Evolutionary conservation across 2,797 vertebrate species (phyloP), one percentile per base, ranked within the genome.

Genomic region (Sebastes jordani): DNA sequence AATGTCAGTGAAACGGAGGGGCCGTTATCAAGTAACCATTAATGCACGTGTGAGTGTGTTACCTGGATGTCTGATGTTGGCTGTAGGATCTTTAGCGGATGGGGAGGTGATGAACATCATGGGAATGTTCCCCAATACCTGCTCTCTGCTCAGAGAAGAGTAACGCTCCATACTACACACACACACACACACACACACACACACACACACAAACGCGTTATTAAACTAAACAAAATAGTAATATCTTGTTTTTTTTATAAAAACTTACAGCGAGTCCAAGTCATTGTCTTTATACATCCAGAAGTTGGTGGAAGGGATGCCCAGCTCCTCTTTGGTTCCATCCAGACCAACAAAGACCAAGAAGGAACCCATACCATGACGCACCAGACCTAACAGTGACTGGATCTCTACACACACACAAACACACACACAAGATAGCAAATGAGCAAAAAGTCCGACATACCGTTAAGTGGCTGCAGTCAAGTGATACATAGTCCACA

Each of bases 71-170:
- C 94, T 92, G 77, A 93, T 87, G 78, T 82, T 91, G 27, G 95
- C 71, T 14, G 95, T 96, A 23, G 96, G 94, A 87, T 97, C 96
- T 90, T 97, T 97, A 63, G 96, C 96, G 0, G 96, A 95, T 1
- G 96, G 96, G 82, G 95, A 97, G 18, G 95, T 97, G 87, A 97
- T 92, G 80, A 96, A 97, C 94, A 97, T 95, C 95, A 96, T 95
- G 23, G 95, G 95, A 82, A 96, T 89, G 82, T 96, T 94, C 1
- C 95, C 93, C 0, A 94, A 74, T 9, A 97, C 93, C 0, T 96
- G 82, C 0, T 97, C 95, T 29, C 72, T 92, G 73, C 83, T 87
- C 74, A 95, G 85, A 36, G 93, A 92, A 0, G 83, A 52, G 20
- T 95, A 96, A 1, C 1, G 62, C 7, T 93, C 92, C 95, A 96